Conservation (phyloP, 2,113 vertebrate genomes). For the Echinops telfairi region DNA sequence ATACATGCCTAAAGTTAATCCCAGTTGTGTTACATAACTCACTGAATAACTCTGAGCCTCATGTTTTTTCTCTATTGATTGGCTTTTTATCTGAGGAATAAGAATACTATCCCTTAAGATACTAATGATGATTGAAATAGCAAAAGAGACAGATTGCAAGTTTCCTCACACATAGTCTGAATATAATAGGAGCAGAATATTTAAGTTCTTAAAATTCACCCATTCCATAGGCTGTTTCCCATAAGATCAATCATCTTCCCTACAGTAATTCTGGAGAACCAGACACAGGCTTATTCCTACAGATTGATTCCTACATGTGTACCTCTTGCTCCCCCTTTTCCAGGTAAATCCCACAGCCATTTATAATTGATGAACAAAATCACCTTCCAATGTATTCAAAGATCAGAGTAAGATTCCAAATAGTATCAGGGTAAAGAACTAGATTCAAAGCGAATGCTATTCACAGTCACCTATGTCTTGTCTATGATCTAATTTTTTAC, state of each 20-base stretch:
- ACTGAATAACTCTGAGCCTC: too few relatives aligned
- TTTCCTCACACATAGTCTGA: neutral
- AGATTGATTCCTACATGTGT: too few relatives aligned
- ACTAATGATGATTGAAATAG: neutral
- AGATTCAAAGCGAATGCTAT: neutral
- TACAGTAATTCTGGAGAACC: neutral
- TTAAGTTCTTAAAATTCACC: conserved; percentile 40
- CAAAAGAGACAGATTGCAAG: neutral
- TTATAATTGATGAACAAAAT: neutral
- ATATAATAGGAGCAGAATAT: conserved; percentile 3
- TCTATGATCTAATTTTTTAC: neutral
- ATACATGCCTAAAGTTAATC: neutral
- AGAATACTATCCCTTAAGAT: conserved; percentile 17
- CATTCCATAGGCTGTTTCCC: neutral
- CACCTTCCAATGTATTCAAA: conserved; percentile 28
- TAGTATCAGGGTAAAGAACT: neutral
- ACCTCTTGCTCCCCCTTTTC: neutral
- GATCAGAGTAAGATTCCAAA: neutral
- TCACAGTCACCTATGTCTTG: neutral
- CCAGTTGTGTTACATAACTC: neutral
- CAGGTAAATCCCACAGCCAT: neutral
- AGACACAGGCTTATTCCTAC: conserved; percentile 11
- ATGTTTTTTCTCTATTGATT: neutral
- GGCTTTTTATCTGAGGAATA: neutral
- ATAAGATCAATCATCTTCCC: neutral